Base-by-base conservation (phyloP, 2,113 vertebrate genomes). In the Myotis davidii region DNA sequence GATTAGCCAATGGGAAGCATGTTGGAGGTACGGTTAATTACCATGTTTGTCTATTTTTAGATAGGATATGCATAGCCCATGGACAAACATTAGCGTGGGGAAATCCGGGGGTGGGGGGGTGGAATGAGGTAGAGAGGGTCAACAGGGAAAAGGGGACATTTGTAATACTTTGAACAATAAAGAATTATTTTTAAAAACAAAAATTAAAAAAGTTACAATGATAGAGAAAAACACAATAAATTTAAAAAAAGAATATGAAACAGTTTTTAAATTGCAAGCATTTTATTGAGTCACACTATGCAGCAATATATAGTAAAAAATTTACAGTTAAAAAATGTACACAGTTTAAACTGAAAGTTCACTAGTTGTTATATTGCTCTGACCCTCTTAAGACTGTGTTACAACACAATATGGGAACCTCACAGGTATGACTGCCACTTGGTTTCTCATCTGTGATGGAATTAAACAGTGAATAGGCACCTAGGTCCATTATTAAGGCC, bases 301-400 rank as follows among this genome's bases (percentile, higher is more conserved):
- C 99, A 99, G 99, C 99, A 99, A 99, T 99, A 98, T 99, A 99
- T 99, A 99, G 99, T 99, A 99, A 99, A 99, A 99, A 99, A 99
- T 98, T 99, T 99, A 99, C 98, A 98, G 98, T 99, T 99, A 99
- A 99, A 99, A 99, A 99, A 99, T 99, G 98, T 99, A 99, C 99
- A 99, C 98, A 98, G 99, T 99, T 99, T 98, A 99, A 99, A 99
- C 98, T 98, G 98, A 98, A 98, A 99, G 98, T 98, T 98, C 98
- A 97, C 98, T 98, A 98, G 97, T 98, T 97, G 98, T 98, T 99
- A 99, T 98, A 99, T 99, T 99, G 98, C 98, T 98, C 98, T 98
- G 59, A 25, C 25, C 20, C 98, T 98, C 98, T 98, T 97, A 81
- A 90, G 98, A 98, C 97, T 96, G 98, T 98, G 98, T 98, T 99